Evolutionary conservation across 2,797 vertebrate genomes (phyloP).

Genomic region (Anguilla pacifica): DNA sequence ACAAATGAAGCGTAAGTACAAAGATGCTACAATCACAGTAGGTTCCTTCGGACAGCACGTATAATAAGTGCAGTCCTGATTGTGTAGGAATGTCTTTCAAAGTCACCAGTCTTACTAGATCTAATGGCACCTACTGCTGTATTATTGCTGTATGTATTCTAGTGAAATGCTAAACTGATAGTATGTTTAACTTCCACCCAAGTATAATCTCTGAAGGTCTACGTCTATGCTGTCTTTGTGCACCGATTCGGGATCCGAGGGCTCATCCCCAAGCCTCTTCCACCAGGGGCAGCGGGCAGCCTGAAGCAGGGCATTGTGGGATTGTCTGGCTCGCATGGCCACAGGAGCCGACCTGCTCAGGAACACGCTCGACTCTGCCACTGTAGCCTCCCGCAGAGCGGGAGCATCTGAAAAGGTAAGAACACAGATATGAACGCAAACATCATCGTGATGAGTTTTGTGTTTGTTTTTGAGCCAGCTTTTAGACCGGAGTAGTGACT

Average conservation of each 20-base stretch:
- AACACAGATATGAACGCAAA: background rate
- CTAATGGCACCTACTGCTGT: background rate
- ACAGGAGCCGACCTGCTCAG: constrained; percentile 79
- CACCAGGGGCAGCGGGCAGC: constrained; percentile 83
- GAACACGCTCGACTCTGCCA: constrained; percentile 70
- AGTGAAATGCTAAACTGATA: background rate
- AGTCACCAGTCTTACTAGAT: background rate
- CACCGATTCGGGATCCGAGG: constrained; percentile 54
- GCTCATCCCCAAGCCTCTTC: constrained; percentile 79
- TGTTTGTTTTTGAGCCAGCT: too few species aligned
- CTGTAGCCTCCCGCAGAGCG: constrained; percentile 68
- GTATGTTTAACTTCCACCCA: constrained; percentile 61
- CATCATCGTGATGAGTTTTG: too few species aligned
- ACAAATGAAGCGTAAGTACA: background rate
- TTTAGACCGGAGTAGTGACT: too few species aligned
- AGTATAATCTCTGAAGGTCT: constrained; percentile 78
- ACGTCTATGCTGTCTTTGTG: constrained; percentile 67
- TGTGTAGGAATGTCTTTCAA: background rate
- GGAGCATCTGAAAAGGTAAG: constrained; percentile 76
- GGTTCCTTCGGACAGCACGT: background rate
- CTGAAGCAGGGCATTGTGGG: constrained; percentile 80
- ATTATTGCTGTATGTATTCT: background rate
- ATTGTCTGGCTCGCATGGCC: constrained; percentile 78
- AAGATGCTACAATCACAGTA: too few species aligned
- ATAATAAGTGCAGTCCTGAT: background rate